These are phyloP conservation scores for Cybosia mesomella DNA, from an alignment of 2,888 invertebrate genomes.

Conservation along the genomic window DNA sequence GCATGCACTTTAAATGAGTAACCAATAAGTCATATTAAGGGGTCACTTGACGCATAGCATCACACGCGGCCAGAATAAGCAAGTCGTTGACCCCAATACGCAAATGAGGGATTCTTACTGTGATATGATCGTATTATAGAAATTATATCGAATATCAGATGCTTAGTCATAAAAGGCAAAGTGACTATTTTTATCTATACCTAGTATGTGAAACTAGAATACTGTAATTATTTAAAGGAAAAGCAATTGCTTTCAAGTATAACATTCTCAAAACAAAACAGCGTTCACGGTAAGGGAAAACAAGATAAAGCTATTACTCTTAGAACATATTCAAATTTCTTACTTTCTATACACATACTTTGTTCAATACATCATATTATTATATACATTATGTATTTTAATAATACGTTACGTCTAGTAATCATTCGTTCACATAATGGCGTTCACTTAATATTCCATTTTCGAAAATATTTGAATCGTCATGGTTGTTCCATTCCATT, in stretches of 20 bases:
- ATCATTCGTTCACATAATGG: conserved; percentile 83
- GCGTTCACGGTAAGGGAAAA: conserved; percentile 21
- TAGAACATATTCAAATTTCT: conserved; percentile 18
- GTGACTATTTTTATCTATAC: background rate
- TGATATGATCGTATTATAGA: conserved; percentile 61
- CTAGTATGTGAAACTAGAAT: background rate
- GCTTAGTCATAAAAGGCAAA: background rate
- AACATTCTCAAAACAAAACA: conserved; percentile 14
- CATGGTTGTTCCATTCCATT: conserved; percentile 85
- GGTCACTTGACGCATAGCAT: conserved; percentile 82
- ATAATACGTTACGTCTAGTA: conserved; percentile 78
- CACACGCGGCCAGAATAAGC: conserved; percentile 76
- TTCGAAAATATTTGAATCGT: conserved; percentile 86
- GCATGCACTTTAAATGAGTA: conserved; percentile 79
- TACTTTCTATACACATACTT: conserved; percentile 18
- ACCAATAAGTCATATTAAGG: conserved; percentile 84
- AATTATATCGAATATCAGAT: conserved; percentile 48
- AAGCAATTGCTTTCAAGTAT: conserved; percentile 11
- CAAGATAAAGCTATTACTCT: conserved; percentile 20
- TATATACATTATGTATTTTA: conserved; percentile 67
- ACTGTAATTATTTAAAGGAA: background rate
- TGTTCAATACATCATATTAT: conserved; percentile 16
- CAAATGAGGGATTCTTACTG: conserved; percentile 68
- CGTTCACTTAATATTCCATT: conserved; percentile 86
- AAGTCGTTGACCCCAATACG: conserved; percentile 81